Base-by-base conservation (phyloP, 64 coral and sea anemone genomes). In the Stylophora pistillata region DNA sequence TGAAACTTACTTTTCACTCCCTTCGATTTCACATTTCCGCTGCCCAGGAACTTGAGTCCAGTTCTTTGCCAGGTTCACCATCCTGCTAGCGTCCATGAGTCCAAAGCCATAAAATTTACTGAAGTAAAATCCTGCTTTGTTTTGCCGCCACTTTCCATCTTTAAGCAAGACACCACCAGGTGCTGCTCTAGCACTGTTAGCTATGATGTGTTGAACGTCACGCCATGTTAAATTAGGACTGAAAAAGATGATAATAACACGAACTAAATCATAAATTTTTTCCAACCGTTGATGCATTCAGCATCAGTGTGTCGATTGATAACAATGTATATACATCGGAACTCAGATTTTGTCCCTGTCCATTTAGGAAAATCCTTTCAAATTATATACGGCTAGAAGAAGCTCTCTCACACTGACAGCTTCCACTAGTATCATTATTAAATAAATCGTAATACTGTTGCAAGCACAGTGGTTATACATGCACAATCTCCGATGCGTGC, bases 171-270 rank as follows among this genome's bases (percentile, higher is more conserved):
- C 16, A 13, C 78, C 78, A 29, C 78, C 78, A 11, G 78, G 78
- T 9, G 78, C 78, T 58, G 78, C n/a, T 81, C 78, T 81, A 14
- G 78, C 52, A 53, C 78, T 81, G 23, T 30, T 81, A 4, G 31
- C 78, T 56, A 81, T 81, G 15, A 81, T 53, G 15, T 81, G 78
- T 60, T 81, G 78, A 20, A 81, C 78, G 56, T 81, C 78, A 27
- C 78, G 78, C 78, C 78, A 81, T n/a, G 55, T 57, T 60, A 81
- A 60, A 56, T 59, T 2, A 30, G 78, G 55, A 60, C 78, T 81
- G 56, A 13, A 26, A 81, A 53, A 64, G 21, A 21, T 17, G 15
- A 18, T 15, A 15, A 15, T 9, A 17, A 9, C 9, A 60, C 13
- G 9, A 60, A 60, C 13, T 12, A 17, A 17, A 9, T 15, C 58